Conservation (phyloP, 2,888 invertebrate species). For the Oligia strigilis region DNA sequence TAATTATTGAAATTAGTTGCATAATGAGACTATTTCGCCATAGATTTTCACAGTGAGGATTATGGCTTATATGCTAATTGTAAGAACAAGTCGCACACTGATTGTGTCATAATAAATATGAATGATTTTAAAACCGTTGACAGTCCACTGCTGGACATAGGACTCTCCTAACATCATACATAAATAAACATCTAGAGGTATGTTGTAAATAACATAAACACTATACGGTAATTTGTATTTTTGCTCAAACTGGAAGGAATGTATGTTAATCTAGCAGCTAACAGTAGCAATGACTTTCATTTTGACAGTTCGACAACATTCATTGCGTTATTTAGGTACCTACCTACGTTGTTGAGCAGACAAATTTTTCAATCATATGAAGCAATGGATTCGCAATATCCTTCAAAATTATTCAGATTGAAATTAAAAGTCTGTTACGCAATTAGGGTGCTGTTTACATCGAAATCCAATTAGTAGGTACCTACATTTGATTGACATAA, state of each 20-base stretch:
- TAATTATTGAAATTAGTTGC: conserved; percentile 51
- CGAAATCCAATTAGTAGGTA: no score
- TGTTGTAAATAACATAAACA: not conserved
- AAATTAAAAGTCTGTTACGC: no score
- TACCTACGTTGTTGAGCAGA: no score
- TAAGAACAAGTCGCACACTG: conserved; percentile 1
- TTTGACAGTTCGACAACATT: no score
- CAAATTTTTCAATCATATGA: no score
- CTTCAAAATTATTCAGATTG: no score
- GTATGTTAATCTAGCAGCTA: not conserved
- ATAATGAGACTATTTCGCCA: conserved; percentile 52
- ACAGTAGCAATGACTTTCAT: no score
- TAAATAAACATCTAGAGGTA: not conserved
- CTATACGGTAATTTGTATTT: not conserved
- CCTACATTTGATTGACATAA: no score
- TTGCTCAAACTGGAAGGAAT: not conserved
- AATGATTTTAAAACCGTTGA: not conserved
- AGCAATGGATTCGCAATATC: no score
- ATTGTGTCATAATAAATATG: not conserved
- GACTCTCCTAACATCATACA: not conserved
- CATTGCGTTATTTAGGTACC: no score
- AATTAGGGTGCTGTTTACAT: no score
- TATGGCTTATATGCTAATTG: conserved; percentile 62
- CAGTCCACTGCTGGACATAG: not conserved
- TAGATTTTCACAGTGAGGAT: conserved; percentile 40